Evolutionary conservation across 2,113 vertebrate genomes (phyloP).

Genomic region (Acanthisitta chloris): DNA sequence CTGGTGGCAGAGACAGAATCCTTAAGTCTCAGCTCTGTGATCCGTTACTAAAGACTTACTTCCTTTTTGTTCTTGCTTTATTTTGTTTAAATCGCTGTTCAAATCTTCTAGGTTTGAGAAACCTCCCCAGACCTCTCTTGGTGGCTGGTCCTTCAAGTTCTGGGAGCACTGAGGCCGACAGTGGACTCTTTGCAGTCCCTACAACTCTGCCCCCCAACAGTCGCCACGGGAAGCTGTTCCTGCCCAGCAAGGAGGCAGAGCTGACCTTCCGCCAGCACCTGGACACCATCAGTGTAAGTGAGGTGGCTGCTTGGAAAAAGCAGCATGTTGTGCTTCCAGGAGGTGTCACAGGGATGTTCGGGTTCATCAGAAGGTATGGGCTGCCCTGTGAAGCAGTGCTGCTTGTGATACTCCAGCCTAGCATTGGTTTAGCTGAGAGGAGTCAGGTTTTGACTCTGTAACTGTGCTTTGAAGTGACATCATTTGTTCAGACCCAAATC

Average conservation of each 20-base stretch:
- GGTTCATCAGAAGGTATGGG: neutral
- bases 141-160: slow-evolving; percentile 73
- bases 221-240: slow-evolving; percentile 88
- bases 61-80: neutral
- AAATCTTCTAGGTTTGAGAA: slow-evolving; percentile 80
- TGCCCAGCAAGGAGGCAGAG: slow-evolving; percentile 92
- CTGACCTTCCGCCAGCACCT: slow-evolving; percentile 91
- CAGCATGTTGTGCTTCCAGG: neutral
- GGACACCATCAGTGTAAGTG: slow-evolving; percentile 92
- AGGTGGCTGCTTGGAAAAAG: neutral
- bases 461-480: neutral
- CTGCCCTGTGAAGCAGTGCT: neutral
- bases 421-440: neutral
- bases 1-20: neutral
- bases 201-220: slow-evolving; percentile 95
- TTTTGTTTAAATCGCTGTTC: neutral
- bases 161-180: slow-evolving; percentile 78
- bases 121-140: slow-evolving; percentile 85
- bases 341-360: neutral
- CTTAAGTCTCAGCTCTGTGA: neutral
- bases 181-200: slow-evolving; percentile 90
- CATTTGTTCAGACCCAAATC: neutral
- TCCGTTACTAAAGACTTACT: neutral
- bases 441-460: neutral
- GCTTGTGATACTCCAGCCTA: neutral